Evolutionary conservation across 2,113 vertebrate species (phyloP).

Genomic region (Antidorcas marsupialis): DNA sequence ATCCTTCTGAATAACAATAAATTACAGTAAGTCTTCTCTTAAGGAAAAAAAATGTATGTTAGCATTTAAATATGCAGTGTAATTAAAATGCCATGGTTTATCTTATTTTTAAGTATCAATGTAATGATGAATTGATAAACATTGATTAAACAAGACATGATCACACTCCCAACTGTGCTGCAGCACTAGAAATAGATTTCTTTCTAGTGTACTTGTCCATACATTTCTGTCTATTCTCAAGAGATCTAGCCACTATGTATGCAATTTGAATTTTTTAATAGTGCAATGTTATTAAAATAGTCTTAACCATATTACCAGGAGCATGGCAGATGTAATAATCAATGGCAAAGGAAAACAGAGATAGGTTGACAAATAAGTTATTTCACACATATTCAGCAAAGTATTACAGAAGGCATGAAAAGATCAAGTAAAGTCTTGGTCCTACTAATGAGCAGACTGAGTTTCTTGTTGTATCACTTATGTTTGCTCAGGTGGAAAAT

Average conservation of each 20-base stretch:
- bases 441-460: background rate
- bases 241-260: background rate
- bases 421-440: background rate
- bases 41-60: background rate
- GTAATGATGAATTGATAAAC: background rate
- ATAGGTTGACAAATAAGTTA: background rate
- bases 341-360: background rate
- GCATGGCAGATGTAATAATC: background rate
- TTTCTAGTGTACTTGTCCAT: background rate
- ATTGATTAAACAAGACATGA: background rate
- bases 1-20: background rate
- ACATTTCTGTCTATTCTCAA: background rate
- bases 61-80: background rate
- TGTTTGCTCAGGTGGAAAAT: background rate
- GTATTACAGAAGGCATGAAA: background rate
- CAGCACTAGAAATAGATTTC: background rate
- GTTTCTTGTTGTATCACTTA: background rate
- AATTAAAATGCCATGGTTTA: background rate
- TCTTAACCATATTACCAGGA: background rate
- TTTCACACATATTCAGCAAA: background rate
- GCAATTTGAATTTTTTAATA: background rate
- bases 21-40: background rate
- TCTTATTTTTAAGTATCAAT: background rate
- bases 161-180: rapidly evolving
- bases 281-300: background rate